Percentiles rank a stretch among this genome's conserved stretches.
phyloP scores from a whole-genome alignment of 1,140 invertebrate species.

The Phenacoccus solenopsis region DNA sequence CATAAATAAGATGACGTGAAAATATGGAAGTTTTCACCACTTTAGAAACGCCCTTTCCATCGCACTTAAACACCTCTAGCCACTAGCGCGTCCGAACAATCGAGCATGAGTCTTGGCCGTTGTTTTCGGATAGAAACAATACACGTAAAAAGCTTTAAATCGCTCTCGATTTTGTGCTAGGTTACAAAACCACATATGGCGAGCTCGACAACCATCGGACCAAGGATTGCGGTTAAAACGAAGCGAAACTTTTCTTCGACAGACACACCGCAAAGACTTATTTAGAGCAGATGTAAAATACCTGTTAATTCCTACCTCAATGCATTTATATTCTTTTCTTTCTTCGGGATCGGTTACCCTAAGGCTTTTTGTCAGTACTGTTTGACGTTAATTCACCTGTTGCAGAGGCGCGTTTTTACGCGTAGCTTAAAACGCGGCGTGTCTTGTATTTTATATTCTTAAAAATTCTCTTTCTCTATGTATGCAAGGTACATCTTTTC shows the following conservation, averaged over 20 bases:
- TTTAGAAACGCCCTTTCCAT: too few species aligned
- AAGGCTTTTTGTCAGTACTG: background rate
- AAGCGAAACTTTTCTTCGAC: background rate
- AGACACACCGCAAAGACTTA: conserved; percentile 8
- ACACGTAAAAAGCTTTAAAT: background rate
- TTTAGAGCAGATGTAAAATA: conserved; percentile 17
- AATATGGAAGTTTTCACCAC: too few species aligned
- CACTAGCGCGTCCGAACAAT: too few species aligned
- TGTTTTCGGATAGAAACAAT: too few species aligned
- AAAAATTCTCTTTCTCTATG: background rate
- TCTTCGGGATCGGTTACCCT: background rate
- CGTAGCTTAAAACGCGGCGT: background rate
- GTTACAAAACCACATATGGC: background rate
- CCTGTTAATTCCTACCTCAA: conserved; percentile 4
- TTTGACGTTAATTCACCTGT: conserved; percentile 16
- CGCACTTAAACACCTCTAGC: too few species aligned
- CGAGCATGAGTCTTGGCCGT: too few species aligned
- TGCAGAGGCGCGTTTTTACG: conserved; percentile 4
- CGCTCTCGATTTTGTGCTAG: background rate
- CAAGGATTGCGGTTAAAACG: background rate
- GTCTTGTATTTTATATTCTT: background rate
- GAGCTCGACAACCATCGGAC: background rate
- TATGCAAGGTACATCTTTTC: background rate
- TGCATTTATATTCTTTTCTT: background rate
- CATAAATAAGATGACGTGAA: too few species aligned